Evolutionary conservation across 1,140 invertebrate genomes (phyloP), one percentile per base, ranked within the genome.

Genomic region (Brachionus asplanchnoidis): DNA sequence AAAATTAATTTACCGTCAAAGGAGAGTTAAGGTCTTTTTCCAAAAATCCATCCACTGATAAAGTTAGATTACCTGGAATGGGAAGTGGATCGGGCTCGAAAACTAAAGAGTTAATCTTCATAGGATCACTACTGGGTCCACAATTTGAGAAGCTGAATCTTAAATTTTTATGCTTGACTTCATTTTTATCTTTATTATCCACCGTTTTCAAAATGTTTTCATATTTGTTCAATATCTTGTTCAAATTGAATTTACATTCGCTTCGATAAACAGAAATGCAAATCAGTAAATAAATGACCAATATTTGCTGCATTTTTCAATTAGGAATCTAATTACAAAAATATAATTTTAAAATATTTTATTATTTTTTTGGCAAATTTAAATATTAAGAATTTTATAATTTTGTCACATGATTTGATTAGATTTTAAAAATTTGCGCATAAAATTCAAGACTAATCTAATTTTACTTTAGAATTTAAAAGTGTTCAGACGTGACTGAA

Each of bases 41-140:
- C 17, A 82, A 65, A 32, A 32, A 12, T 65, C 50, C 79, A 20
- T 60, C 53, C 23, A 20, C 23, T 11, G 32, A 40, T 44, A 82
- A 60, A 17, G 12, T 68, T 1, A 84, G 26, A 36, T 68, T 84
- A 53, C 82, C 82, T n/a, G 82, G 82, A 53, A 84, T 32, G 2
- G 11, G 23, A 2, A 84, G 1, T 40, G 82, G 82, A 84, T 84
- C 68, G 11, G 82, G 82, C 28, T 14, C 12, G n/a, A 84, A 28
- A 17, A n/a, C 4, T 11, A 84, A 36, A 0, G 42, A 50, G 12
- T 70, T 84, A 8, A 84, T 42, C 28, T 60, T 36, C 20, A 84
- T 20, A n/a, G 82, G 65, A 40, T 84, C 82, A 46, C 3, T 44
- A 9, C n/a, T 23, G 0, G 82, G 82, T 4, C 82, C 82, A 53